phyloP scores from a whole-genome alignment of 2,888 invertebrate species.

The Stenotaenia linearis region DNA sequence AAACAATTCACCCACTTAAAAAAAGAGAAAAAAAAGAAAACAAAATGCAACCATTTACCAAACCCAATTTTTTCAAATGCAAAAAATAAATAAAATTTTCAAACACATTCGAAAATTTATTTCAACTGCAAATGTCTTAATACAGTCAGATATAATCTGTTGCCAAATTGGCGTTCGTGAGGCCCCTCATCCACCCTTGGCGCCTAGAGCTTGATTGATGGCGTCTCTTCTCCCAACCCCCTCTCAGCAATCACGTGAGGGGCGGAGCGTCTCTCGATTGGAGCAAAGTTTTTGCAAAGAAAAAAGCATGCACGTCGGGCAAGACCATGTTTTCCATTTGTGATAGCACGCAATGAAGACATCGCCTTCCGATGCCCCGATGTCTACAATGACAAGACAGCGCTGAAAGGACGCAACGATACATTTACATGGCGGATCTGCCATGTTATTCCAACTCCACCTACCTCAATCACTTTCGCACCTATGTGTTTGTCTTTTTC shows the following conservation, averaged over 20 bases:
- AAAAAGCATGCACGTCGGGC: neutral
- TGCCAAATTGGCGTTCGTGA: constrained; percentile 8
- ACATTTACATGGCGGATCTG: neutral
- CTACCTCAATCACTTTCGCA: neutral
- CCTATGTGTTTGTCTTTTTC: neutral
- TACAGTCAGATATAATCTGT: neutral
- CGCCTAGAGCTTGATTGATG: neutral
- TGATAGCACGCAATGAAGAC: neutral
- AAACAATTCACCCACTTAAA: neutral
- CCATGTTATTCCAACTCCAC: neutral
- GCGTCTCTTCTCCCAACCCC: neutral
- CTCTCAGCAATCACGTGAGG: neutral
- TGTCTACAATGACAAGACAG: neutral
- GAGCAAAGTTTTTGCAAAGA: neutral
- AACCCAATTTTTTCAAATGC: neutral
- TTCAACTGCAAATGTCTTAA: constrained; percentile 1
- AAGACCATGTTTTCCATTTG: neutral
- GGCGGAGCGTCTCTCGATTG: neutral
- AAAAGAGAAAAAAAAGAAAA: neutral
- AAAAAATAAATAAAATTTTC: neutral
- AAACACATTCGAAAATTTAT: neutral
- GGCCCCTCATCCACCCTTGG: neutral
- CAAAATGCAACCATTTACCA: neutral
- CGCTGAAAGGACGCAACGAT: neutral
- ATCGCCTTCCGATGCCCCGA: neutral